Conservation (phyloP, 1,140 invertebrate species). For the Solenopsis invicta region DNA sequence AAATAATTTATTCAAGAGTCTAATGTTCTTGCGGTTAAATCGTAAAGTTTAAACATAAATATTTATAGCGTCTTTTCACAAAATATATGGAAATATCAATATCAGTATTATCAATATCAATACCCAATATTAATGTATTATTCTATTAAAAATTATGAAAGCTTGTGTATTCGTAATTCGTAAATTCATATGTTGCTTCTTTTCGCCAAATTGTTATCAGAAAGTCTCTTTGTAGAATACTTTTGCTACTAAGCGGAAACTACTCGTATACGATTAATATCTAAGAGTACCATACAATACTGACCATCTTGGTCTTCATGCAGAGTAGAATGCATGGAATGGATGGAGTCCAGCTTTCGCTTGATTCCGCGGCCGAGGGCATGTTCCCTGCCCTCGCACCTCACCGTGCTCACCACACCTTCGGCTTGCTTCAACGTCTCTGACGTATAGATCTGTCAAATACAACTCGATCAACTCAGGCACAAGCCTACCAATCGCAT, state of each 20-base stretch:
- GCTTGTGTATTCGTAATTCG: not conserved
- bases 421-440: constrained; percentile 86
- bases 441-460: constrained; percentile 87
- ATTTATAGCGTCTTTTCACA: not conserved
- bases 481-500: constrained; percentile 85
- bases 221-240: constrained; percentile 45
- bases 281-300: constrained; percentile 85
- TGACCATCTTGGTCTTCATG: constrained; percentile 88
- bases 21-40: not conserved
- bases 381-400: constrained; percentile 86
- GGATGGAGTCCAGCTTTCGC: constrained; percentile 87
- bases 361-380: constrained; percentile 86
- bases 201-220: not conserved
- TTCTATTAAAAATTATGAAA: constrained; percentile 9
- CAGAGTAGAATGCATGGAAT: constrained; percentile 87
- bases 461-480: constrained; percentile 87
- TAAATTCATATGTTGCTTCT: not conserved
- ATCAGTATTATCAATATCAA: not conserved
- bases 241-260: constrained; percentile 52
- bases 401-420: constrained; percentile 86
- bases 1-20: not conserved
- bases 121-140: not conserved
- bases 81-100: not conserved
- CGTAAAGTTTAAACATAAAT: not conserved
- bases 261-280: constrained; percentile 74